Evolutionary conservation across 2,797 vertebrate genomes (phyloP), one percentile per base, ranked within the genome.

Genomic region (Neoniphon sammara): DNA sequence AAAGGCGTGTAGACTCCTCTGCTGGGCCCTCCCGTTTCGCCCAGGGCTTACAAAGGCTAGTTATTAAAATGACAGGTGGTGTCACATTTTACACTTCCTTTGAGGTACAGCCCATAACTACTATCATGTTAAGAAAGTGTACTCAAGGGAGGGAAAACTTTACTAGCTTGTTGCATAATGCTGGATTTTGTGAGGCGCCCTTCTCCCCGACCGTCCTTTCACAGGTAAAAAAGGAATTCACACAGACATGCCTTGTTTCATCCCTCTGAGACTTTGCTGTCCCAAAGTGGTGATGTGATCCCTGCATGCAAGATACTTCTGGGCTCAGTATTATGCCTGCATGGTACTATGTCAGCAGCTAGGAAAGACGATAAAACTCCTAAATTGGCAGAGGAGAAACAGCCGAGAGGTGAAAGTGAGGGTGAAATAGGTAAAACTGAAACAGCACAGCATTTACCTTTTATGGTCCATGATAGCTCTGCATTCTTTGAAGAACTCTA

Each of bases 51-150:
- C 70, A 79, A 61, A 80, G 73, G 46, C 65, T 73, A 15, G 50
- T 88, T 80, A 90, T 92, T 92, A 91, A 80, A 90, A 82, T 81
- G 86, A 87, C 88, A 90, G 87, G 75, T 85, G 83, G 70, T 73
- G 80, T 87, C 75, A 77, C 55, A 83, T 90, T 86, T 86, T 86
- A 91, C 84, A 80, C 77, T 58, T 90, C 85, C 80, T 88, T 85
- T 84, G 82, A 89, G 75, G 79, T 70, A 44, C 58, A 85, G 54
- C 66, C 60, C 64, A 64, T 88, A 92, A 89, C 81, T 72, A 69
- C 70, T 59, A 67, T 74, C 64, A 79, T 69, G 80, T 82, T 66
- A 68, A 83, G 80, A 88, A 83, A 76, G 67, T 78, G 66, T 56
- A 55, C 70, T 12, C 23, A 46, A 31, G 20, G 52, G 56, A 47